Conservation (phyloP, 1,140 invertebrate genomes). For the Scylla paramamosain region DNA sequence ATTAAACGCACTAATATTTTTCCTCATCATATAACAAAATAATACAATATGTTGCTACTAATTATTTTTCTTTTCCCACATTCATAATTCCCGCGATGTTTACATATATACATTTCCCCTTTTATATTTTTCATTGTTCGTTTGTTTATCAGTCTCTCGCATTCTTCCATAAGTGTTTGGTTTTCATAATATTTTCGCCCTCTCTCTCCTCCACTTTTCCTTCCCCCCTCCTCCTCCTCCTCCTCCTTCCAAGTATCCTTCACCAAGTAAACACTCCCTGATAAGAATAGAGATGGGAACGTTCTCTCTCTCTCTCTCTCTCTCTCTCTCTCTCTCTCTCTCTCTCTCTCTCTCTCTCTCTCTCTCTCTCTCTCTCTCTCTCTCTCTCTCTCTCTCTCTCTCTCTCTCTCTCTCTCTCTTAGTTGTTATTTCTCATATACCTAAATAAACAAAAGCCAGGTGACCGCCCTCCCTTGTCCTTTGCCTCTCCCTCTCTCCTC, state of each 20-base stretch:
- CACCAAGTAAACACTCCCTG: too few species aligned
- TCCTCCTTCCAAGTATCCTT: neutral
- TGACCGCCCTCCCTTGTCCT: neutral
- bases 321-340: conserved; percentile 16
- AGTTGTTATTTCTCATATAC: conserved; percentile 1
- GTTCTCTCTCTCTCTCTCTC: conserved; percentile 14
- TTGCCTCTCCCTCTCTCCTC: neutral
- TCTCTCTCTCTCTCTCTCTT: neutral
- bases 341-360: conserved; percentile 44
- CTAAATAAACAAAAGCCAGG: conserved; percentile 15
- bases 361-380: neutral
- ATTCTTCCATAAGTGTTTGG: neutral
- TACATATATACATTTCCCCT: neutral
- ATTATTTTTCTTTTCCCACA: neutral
- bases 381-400: conserved; percentile 42
- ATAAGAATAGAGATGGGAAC: neutral
- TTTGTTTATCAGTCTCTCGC: neutral
- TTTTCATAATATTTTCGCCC: neutral
- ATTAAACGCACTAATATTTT: too few species aligned
- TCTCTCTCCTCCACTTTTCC: neutral
- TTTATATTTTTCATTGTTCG: neutral
- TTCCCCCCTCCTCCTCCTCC: neutral
- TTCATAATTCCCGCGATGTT: neutral
- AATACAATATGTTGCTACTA: too few species aligned
- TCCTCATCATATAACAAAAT: too few species aligned